Conservation (phyloP, 2,888 invertebrate species). For the Sisyra terminalis region DNA sequence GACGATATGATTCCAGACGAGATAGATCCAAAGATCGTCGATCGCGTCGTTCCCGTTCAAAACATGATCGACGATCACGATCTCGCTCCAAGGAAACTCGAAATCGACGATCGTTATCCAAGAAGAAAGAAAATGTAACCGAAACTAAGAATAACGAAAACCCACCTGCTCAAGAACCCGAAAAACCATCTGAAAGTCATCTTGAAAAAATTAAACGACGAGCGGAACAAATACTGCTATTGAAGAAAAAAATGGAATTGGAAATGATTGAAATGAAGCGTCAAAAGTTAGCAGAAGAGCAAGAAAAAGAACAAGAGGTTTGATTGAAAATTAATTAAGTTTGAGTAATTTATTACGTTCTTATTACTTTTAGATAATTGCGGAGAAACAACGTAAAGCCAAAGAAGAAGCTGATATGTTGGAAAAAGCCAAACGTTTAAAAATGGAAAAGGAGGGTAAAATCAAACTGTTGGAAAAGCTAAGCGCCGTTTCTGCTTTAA, state of each 20-base stretch:
- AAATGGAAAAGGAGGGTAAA: conserved; percentile 25
- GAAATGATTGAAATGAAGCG: conserved; percentile 32
- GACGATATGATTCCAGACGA: not conserved
- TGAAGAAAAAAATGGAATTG: conserved; percentile 42
- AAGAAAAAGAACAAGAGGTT: conserved; percentile 17
- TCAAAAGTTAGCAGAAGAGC: conserved; percentile 33
- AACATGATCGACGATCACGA: conserved; percentile 15
- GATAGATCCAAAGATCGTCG: not conserved
- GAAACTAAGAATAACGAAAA: conserved; percentile 9
- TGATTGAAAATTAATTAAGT: not conserved
- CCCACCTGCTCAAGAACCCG: not conserved
- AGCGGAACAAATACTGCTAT: conserved; percentile 31
- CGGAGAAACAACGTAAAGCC: conserved; percentile 26
- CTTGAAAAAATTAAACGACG: conserved; percentile 22
- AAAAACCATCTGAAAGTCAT: conserved; percentile 14
- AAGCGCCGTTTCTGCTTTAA: conserved; percentile 22
- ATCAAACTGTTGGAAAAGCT: conserved; percentile 24
- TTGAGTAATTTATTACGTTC: not conserved
- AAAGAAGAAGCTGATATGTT: conserved; percentile 28
- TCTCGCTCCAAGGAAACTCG: conserved; percentile 16
- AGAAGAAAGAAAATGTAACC: not conserved
- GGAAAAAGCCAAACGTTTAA: conserved; percentile 25
- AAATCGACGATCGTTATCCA: not conserved
- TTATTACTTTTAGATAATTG: conserved; percentile 15
- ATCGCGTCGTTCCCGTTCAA: not conserved